These are phyloP conservation scores for Metallyticus violacea DNA, from an alignment of 2,888 invertebrate genomes.

Conservation along the genomic window DNA sequence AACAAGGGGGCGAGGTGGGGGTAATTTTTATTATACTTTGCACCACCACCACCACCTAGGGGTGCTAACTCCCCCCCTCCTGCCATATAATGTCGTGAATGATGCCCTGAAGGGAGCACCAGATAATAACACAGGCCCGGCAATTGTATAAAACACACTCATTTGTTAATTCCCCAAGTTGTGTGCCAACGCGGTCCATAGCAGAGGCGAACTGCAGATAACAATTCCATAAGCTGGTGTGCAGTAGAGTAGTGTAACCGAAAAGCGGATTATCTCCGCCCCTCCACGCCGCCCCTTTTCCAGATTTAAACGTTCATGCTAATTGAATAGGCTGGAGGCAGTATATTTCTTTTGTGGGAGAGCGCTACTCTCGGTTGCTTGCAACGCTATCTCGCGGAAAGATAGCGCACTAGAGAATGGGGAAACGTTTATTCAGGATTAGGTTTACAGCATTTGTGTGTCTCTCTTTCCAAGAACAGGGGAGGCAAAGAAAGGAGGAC, in stretches of 20 bases:
- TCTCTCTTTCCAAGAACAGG: background rate
- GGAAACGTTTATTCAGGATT: slow-evolving; percentile 18
- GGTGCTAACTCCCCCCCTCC: no score
- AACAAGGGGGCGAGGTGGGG: background rate
- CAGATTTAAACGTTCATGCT: slow-evolving; percentile 35
- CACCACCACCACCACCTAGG: background rate
- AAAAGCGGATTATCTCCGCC: slow-evolving; percentile 34
- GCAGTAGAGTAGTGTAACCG: slow-evolving; percentile 14
- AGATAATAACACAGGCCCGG: slow-evolving; percentile 10
- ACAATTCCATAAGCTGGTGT: slow-evolving; percentile 35
- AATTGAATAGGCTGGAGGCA: slow-evolving; percentile 33
- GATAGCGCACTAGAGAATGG: background rate
- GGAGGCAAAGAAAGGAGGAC: background rate
- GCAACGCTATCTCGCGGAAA: background rate
- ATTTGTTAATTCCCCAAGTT: slow-evolving; percentile 28
- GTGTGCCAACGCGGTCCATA: slow-evolving; percentile 13
- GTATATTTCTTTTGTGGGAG: slow-evolving; percentile 18
- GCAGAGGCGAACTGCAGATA: slow-evolving; percentile 29
- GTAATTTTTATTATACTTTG: background rate
- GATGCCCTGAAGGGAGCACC: slow-evolving; percentile 20
- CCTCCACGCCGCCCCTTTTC: slow-evolving; percentile 12
- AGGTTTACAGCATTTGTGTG: background rate
- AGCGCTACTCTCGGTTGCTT: background rate
- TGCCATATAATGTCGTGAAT: slow-evolving; percentile 21
- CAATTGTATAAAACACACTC: slow-evolving; percentile 32